phyloP scores from a whole-genome alignment of 2,888 invertebrate species.

The Anarsia innoxiella region DNA sequence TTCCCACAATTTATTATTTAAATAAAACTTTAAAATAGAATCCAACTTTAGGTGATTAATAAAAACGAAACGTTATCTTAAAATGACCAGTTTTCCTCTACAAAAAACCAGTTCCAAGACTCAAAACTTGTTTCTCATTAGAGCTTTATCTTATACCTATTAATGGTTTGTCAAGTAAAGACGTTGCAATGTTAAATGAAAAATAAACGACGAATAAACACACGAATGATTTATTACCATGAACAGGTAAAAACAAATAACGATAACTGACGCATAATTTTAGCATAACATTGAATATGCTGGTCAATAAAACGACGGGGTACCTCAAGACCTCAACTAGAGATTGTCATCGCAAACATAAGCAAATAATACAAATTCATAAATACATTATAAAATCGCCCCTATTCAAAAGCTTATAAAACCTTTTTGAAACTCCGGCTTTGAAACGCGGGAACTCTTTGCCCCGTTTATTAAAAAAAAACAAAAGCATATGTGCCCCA shows the following conservation, averaged over 20 bases:
- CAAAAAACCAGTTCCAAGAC: too few species aligned
- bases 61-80: too few species aligned
- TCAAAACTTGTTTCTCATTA: neutral
- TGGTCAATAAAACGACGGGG: slow-evolving; percentile 49
- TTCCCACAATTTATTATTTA: too few species aligned
- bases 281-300: slow-evolving; percentile 25
- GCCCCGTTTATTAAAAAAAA: slow-evolving; percentile 23
- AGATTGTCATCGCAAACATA: slow-evolving; percentile 52
- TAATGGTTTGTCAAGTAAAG: neutral
- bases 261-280: slow-evolving; percentile 25
- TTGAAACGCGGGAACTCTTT: too few species aligned
- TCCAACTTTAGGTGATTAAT: too few species aligned
- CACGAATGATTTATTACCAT: slow-evolving; percentile 10
- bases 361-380: neutral
- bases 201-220: slow-evolving; percentile 1
- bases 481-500: slow-evolving; percentile 43
- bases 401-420: neutral
- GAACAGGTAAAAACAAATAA: slow-evolving; percentile 32
- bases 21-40: too few species aligned
- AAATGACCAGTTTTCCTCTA: too few species aligned
- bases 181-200: too few species aligned
- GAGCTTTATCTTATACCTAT: neutral
- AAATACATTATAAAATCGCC: neutral
- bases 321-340: slow-evolving; percentile 32
- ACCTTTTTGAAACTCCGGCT: too few species aligned